A percentile compares a stretch with the other conserved stretches of the same genome.
These are phyloP conservation scores for Ips typographus DNA, from an alignment of 1,140 invertebrate species.

Conservation along the genomic window DNA sequence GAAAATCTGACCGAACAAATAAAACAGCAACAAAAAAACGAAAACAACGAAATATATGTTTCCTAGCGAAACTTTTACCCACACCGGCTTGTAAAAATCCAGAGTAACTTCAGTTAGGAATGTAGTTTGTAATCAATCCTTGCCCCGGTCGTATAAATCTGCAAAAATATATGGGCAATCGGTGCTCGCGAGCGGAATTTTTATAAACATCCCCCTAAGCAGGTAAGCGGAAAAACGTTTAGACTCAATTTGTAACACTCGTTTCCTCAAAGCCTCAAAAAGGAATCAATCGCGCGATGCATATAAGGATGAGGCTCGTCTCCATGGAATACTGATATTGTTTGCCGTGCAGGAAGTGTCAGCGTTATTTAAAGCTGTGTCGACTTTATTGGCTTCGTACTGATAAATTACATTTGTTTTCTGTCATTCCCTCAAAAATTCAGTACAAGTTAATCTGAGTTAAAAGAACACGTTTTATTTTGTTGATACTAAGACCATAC, in stretches of 20 bases:
- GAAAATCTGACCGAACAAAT: too few species aligned
- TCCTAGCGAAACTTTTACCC: constrained; percentile 1
- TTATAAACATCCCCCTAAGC: constrained; percentile 23
- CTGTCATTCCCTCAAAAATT: too few species aligned
- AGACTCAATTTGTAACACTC: constrained; percentile 30
- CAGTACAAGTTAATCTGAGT: too few species aligned
- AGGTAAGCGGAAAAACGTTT: constrained; percentile 25
- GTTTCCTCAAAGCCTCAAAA: constrained; percentile 18
- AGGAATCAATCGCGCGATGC: constrained; percentile 24
- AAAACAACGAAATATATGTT: constrained; percentile 1
- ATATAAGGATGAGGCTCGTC: constrained; percentile 9
- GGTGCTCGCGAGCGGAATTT: constrained; percentile 13
- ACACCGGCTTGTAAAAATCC: neutral
- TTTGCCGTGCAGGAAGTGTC: constrained; percentile 8
- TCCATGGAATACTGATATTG: constrained; percentile 14
- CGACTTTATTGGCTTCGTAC: neutral
- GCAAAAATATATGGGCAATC: constrained; percentile 27
- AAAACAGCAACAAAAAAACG: too few species aligned
- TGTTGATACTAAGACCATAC: too few species aligned
- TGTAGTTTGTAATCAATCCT: constrained; percentile 22
- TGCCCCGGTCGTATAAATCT: constrained; percentile 19
- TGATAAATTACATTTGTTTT: constrained; percentile 1
- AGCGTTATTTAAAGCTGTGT: constrained; percentile 3
- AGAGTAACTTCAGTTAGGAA: neutral
- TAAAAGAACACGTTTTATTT: too few species aligned